phyloP scores from a whole-genome alignment of 2,113 vertebrate genomes.

The Burhinus oedicnemus region DNA sequence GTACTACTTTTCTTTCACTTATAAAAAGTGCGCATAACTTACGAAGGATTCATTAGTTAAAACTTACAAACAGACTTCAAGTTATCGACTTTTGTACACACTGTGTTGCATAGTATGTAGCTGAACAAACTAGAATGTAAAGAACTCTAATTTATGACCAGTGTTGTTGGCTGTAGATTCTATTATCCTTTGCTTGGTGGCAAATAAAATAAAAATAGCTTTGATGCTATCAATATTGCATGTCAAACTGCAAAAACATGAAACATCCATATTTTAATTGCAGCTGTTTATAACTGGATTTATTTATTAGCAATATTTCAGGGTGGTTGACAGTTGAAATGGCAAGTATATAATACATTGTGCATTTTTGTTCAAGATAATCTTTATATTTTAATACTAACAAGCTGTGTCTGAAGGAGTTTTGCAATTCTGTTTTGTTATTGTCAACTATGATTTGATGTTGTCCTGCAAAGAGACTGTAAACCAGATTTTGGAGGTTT shows the following conservation, averaged over 20 bases:
- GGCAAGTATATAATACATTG: background rate
- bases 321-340: background rate
- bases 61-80: background rate
- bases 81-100: background rate
- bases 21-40: background rate
- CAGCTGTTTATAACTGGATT: background rate
- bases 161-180: background rate
- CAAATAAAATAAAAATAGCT: background rate
- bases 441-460: background rate
- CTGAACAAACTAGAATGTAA: background rate
- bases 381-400: background rate
- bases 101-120: background rate
- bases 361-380: background rate
- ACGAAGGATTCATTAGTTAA: background rate
- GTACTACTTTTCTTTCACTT: background rate
- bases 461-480: background rate
- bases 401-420: background rate
- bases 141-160: background rate
- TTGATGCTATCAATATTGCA: background rate
- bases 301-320: background rate
- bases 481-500: background rate
- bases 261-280: background rate
- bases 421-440: background rate
- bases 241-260: background rate
- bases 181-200: background rate